A percentile compares a stretch with the other conserved stretches of the same genome.
Conservation (phyloP, 2,113 vertebrate species). For the Tricholaema leucomelas region DNA sequence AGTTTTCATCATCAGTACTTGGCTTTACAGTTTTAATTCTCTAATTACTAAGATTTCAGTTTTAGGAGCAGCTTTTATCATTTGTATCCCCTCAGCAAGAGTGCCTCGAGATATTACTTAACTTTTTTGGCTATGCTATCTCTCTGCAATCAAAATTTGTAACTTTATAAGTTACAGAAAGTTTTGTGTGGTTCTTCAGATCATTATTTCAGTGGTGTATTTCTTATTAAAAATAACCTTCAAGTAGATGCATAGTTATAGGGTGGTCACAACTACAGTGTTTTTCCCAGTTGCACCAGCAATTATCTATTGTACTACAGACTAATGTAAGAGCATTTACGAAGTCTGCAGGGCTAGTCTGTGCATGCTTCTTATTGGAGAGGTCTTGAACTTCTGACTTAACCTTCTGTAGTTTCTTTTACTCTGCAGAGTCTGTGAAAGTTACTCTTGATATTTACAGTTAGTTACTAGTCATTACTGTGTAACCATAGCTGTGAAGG, state of each 20-base stretch:
- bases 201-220: accelerated
- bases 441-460: not conserved
- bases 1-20: not conserved
- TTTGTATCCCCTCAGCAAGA: not conserved
- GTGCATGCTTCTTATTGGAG: not conserved
- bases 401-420: not conserved
- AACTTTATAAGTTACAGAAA: not conserved
- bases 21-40: not conserved
- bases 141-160: not conserved
- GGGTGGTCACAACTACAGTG: accelerated
- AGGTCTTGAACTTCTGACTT: not conserved
- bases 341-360: not conserved
- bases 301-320: not conserved
- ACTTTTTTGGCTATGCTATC: not conserved
- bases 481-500: not conserved
- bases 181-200: not conserved
- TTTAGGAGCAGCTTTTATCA: not conserved
- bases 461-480: not conserved
- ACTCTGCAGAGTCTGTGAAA: not conserved
- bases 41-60: not conserved
- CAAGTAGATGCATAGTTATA: not conserved
- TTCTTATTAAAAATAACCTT: not conserved
- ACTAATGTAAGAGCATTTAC: not conserved
- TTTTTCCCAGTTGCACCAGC: not conserved
- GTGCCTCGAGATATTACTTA: not conserved